phyloP scores from a whole-genome alignment of 2,888 invertebrate genomes.

The Lobophora halterata region DNA sequence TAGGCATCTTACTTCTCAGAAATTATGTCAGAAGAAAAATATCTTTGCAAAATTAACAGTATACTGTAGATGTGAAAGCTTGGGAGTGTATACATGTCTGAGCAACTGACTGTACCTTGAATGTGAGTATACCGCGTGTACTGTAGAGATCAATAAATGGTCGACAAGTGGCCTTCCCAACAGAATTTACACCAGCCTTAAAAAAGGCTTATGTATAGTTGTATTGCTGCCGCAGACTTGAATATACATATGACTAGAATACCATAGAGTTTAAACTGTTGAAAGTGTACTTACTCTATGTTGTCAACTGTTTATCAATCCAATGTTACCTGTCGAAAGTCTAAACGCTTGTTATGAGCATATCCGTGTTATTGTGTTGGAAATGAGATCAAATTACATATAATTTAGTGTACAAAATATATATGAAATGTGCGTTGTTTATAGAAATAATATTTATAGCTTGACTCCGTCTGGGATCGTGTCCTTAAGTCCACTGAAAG shows the following conservation, averaged over 20 bases:
- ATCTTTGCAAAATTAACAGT: no score
- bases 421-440: constrained; percentile 28
- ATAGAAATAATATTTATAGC: constrained; percentile 30
- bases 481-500: constrained; percentile 8
- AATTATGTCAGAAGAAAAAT: no score
- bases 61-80: no score
- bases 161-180: constrained; percentile 21
- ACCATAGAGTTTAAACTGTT: constrained; percentile 5
- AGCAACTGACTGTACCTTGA: no score
- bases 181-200: constrained; percentile 31
- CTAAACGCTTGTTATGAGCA: neutral
- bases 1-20: no score
- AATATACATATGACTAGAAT: constrained; percentile 4
- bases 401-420: constrained; percentile 9
- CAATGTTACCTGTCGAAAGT: neutral
- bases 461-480: constrained; percentile 38
- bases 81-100: no score
- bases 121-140: no score
- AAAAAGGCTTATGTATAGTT: constrained; percentile 5
- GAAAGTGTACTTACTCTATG: constrained; percentile 4
- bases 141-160: constrained; percentile 9
- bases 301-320: neutral
- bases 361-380: no score
- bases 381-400: constrained; percentile 1
- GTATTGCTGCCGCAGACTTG: constrained; percentile 7